A percentile compares a stretch with the other conserved stretches of the same genome.
Evolutionary conservation across 1,140 invertebrate genomes (phyloP).

Genomic region (Aphelenchoides avenae): DNA sequence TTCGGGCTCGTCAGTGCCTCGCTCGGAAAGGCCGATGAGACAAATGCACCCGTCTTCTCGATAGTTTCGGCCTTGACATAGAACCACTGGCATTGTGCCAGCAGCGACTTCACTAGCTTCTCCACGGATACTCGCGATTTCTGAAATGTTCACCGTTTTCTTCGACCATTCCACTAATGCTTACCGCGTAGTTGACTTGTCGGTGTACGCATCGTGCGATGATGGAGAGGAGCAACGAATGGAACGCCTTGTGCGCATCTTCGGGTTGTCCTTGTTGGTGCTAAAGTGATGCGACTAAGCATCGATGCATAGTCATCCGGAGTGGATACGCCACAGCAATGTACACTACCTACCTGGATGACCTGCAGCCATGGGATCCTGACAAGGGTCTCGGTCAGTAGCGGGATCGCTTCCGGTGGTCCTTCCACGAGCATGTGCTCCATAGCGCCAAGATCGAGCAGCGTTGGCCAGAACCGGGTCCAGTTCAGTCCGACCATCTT

Average conservation of each 20-base stretch:
- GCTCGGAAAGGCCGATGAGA: conserved; percentile 24
- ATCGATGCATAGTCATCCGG: neutral
- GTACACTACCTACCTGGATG: too few species aligned
- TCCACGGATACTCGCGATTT: conserved; percentile 36
- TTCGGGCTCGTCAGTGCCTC: conserved; percentile 24
- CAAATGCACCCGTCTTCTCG: conserved; percentile 24
- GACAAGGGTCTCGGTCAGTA: conserved; percentile 31
- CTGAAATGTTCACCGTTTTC: conserved; percentile 4
- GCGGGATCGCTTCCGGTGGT: conserved; percentile 18
- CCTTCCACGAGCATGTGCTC: conserved; percentile 24
- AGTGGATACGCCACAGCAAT: too few species aligned
- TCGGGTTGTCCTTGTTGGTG: conserved; percentile 27
- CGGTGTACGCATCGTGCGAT: conserved; percentile 21
- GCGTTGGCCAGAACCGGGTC: conserved; percentile 41
- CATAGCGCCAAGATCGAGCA: conserved; percentile 28
- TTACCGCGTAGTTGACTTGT: conserved; percentile 31
- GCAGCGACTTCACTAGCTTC: conserved; percentile 19
- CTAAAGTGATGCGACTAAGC: too few species aligned
- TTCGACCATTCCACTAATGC: neutral
- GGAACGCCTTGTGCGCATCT: conserved; percentile 34
- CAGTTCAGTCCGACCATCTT: conserved; percentile 30
- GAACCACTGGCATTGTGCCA: conserved; percentile 24
- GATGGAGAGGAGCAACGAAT: conserved; percentile 34
- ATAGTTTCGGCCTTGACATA: conserved; percentile 35
- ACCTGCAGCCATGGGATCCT: conserved; percentile 31